Base-by-base conservation (phyloP, 2,888 invertebrate genomes). In the Spisula subtruncata region DNA sequence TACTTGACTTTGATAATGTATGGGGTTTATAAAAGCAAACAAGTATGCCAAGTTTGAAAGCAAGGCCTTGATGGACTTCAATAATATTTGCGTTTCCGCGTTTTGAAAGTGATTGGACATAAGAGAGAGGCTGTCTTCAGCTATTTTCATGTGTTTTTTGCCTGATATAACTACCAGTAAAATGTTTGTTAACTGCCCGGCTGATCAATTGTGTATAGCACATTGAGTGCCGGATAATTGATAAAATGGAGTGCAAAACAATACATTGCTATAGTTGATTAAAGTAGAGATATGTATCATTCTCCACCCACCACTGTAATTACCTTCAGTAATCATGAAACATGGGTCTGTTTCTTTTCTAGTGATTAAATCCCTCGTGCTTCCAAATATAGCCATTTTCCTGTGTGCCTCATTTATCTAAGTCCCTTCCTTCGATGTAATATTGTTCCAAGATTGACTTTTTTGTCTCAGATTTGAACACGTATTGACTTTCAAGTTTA, bases 231-330 rank as follows among this genome's bases (percentile, higher is more conserved):
- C 60, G n/a, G 25, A 66, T n/a, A 66, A 66, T 66, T 66, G 60
- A 66, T 66, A 66, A 66, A 66, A 66, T 25, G 0, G 60, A n/a
- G n/a, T 66, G 25, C 25, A 66, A 66, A 66, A 66, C 25, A 66
- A 66, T 66, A 66, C 60, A 66, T 66, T 66, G 20, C 60, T 66
- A n/a, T 66, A n/a, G 20, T 66, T 66, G n/a, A 66, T 66, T 66
- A 66, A 4, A 25, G 25, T 25, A 25, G n/a, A 66, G 60, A 66
- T 66, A 66, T 25, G 20, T 25, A 66, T 66, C 60, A 66, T 10
- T 25, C 60, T 51, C 60, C 60, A 66, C 60, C 60, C 60, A 66
- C 60, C 60, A 66, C n/a, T 66, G 60, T 66, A 66, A 66, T 66
- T 66, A 66, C 10, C n/a, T 66, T 12, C 25, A n/a, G 10, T 66